A percentile compares a stretch with the other conserved stretches of the same genome.
phyloP scores from a whole-genome alignment of 2,888 invertebrate species.

The Exephanes ischioxanthus region DNA sequence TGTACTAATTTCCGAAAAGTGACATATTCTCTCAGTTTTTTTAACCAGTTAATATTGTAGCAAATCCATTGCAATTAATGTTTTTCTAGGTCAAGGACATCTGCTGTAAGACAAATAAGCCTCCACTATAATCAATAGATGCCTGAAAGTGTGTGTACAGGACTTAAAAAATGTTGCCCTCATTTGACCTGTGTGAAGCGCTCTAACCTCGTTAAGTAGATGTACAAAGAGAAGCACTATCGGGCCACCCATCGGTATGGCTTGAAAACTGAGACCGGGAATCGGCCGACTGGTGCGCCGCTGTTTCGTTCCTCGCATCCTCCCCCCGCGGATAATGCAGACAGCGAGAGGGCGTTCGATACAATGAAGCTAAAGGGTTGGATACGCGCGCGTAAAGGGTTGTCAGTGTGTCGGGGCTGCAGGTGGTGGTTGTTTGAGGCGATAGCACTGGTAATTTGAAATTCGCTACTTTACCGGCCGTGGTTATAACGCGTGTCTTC shows the following conservation, averaged over 20 bases:
- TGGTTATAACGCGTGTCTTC: conserved; percentile 24
- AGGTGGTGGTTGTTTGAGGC: conserved; percentile 11
- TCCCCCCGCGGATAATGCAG: conserved; percentile 51
- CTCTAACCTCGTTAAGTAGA: not conserved
- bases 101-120: too few species aligned
- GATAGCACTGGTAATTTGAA: conserved; percentile 23
- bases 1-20: too few species aligned
- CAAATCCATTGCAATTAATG: not conserved
- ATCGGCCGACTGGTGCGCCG: conserved; percentile 24
- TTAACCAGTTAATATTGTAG: too few species aligned
- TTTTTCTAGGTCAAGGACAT: too few species aligned
- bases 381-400: conserved; percentile 6
- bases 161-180: too few species aligned
- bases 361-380: conserved; percentile 14
- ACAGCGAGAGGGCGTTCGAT: conserved; percentile 9
- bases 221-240: conserved; percentile 14
- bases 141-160: too few species aligned
- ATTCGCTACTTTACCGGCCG: conserved; percentile 60
- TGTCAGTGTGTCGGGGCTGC: conserved; percentile 17
- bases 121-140: too few species aligned
- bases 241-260: conserved; percentile 66
- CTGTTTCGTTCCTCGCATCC: conserved; percentile 1
- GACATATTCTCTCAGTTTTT: too few species aligned
- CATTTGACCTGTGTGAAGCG: too few species aligned
- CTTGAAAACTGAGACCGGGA: conserved; percentile 59